phyloP scores from a whole-genome alignment of 2,113 vertebrate species.

The Callospermophilus lateralis region DNA sequence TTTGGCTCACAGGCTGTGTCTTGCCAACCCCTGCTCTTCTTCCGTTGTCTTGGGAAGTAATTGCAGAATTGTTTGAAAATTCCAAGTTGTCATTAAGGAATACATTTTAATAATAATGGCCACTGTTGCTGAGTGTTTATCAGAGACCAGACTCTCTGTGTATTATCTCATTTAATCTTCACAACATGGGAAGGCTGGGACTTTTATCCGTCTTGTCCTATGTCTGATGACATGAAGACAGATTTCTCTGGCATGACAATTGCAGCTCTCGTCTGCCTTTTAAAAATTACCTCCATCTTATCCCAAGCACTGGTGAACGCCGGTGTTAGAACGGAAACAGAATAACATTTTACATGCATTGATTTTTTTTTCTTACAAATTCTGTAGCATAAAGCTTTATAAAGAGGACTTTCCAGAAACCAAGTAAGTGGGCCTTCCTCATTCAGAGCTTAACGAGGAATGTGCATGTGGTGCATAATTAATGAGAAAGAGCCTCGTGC shows the following conservation, averaged over 20 bases:
- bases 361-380: slow-evolving; percentile 12
- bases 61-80: not conserved
- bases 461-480: too few species aligned
- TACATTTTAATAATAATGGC: not conserved
- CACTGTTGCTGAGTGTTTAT: not conserved
- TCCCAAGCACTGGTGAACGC: not conserved
- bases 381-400: not conserved
- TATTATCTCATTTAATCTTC: not conserved
- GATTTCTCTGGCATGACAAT: not conserved
- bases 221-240: not conserved
- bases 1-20: not conserved
- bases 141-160: not conserved
- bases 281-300: not conserved
- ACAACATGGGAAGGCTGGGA: not conserved
- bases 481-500: not conserved
- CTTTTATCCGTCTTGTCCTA: not conserved
- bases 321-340: not conserved
- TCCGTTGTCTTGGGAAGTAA: not conserved
- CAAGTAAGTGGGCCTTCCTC: not conserved
- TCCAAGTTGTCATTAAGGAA: not conserved
- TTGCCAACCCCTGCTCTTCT: not conserved
- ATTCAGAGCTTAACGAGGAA: accelerated
- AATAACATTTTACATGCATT: not conserved
- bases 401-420: slow-evolving; percentile 9
- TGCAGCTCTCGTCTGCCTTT: not conserved